Percentiles rank a stretch among this genome's conserved stretches.
Evolutionary conservation across 2,888 invertebrate genomes (phyloP).

Genomic region (Bursaphelenchus okinawaensis): DNA sequence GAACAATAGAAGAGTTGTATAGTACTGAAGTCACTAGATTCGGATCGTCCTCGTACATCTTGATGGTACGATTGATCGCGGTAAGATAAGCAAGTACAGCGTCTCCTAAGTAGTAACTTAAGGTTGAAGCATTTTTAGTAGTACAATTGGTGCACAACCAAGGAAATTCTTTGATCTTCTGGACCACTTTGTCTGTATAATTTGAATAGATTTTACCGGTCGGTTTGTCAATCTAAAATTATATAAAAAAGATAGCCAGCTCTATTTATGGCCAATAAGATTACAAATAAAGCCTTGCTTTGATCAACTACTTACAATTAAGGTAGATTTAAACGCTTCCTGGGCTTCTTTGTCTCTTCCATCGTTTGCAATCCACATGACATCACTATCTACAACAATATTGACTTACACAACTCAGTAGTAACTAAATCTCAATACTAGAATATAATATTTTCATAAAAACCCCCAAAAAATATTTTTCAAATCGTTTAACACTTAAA

Average conservation of each 20-base stretch:
- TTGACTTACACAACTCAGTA: too few species aligned
- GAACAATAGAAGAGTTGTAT: neutral
- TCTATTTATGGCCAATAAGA: too few species aligned
- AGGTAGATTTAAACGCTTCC: neutral
- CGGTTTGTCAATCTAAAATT: too few species aligned
- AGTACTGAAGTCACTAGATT: neutral
- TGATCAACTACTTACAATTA: neutral
- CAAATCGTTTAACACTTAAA: too few species aligned
- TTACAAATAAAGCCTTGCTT: neutral
- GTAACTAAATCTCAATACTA: too few species aligned
- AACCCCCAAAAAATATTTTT: too few species aligned
- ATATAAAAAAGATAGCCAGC: too few species aligned
- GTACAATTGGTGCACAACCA: conserved; percentile 14
- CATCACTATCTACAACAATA: too few species aligned
- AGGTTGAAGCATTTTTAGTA: too few species aligned
- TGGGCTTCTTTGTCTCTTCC: neutral
- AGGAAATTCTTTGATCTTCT: conserved; percentile 10
- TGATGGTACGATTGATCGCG: neutral
- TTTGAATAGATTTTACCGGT: too few species aligned
- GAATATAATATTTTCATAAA: too few species aligned
- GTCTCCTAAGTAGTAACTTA: conserved; percentile 1
- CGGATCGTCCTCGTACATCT: neutral
- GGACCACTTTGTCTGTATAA: too few species aligned
- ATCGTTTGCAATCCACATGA: conserved; percentile 1
- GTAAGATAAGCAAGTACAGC: neutral